Percentiles rank a stretch among this genome's conserved stretches.
These are phyloP conservation scores for Pachyseris speciosa DNA, from an alignment of 64 coral and sea anemone genomes.

Conservation along the genomic window DNA sequence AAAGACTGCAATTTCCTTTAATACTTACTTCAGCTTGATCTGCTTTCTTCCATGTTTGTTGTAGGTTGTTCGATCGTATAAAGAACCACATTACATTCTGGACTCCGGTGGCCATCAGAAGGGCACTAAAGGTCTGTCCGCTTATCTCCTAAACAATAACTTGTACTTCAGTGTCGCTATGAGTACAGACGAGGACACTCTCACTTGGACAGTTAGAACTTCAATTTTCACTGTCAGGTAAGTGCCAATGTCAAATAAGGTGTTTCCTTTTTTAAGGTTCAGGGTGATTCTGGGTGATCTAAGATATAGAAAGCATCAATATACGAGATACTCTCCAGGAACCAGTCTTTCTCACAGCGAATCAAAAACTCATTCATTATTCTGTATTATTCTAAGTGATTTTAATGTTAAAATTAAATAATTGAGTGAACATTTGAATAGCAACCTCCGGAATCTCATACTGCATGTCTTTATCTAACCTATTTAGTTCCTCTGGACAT, in stretches of 20 bases:
- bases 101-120: slow-evolving; percentile 85
- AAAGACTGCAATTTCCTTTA: too few species aligned
- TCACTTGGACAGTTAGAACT: slow-evolving; percentile 92
- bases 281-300: too few species aligned
- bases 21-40: neutral
- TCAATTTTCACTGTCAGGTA: slow-evolving; percentile 93
- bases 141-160: slow-evolving; percentile 87
- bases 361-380: too few species aligned
- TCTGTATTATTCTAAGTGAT: too few species aligned
- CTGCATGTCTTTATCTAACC: too few species aligned
- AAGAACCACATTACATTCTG: slow-evolving; percentile 83
- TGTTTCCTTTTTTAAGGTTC: neutral
- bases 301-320: too few species aligned
- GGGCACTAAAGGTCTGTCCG: slow-evolving; percentile 73
- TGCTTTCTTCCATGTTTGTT: neutral
- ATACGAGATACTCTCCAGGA: too few species aligned
- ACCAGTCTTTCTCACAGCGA: too few species aligned
- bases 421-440: too few species aligned
- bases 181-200: slow-evolving; percentile 87
- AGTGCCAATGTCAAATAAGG: neutral
- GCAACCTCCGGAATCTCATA: too few species aligned
- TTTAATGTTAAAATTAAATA: too few species aligned
- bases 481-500: too few species aligned
- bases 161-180: slow-evolving; percentile 89
- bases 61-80: slow-evolving; percentile 82